A percentile compares a stretch with the other conserved stretches of the same genome.
Conservation (phyloP, 2,888 invertebrate species). For the Ypsolopha scabrella region DNA sequence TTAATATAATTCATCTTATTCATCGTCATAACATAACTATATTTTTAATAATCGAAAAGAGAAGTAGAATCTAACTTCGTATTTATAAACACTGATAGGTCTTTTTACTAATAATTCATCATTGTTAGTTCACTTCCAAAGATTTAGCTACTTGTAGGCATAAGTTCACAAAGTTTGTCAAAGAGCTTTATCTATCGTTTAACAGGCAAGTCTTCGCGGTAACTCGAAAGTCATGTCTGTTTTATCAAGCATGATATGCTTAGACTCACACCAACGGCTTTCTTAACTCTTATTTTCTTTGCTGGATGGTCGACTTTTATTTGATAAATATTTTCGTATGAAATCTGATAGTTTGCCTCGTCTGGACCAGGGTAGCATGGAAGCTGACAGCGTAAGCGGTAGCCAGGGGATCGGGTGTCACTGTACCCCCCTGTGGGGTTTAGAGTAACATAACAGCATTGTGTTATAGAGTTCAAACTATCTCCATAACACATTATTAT, state of each 20-base stretch:
- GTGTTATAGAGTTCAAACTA: not conserved
- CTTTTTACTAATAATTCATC: too few relatives aligned
- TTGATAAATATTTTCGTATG: constrained; percentile 46
- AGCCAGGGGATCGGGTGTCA: constrained; percentile 53
- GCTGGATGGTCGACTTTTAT: constrained; percentile 6
- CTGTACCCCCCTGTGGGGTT: constrained; percentile 41
- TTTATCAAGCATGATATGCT: not conserved
- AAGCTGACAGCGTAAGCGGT: constrained; percentile 47
- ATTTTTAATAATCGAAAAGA: not conserved
- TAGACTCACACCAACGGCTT: not conserved
- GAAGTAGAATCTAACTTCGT: too few relatives aligned
- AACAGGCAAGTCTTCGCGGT: not conserved
- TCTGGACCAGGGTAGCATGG: constrained; percentile 11
- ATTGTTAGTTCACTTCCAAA: too few relatives aligned
- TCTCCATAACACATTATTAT: not conserved
- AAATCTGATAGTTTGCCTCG: constrained; percentile 39
- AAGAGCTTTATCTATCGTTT: too few relatives aligned
- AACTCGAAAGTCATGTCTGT: constrained; percentile 2
- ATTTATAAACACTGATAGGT: too few relatives aligned
- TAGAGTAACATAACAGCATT: not conserved
- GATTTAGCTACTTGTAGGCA: too few relatives aligned
- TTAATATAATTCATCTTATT: too few relatives aligned
- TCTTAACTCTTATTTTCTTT: not conserved
- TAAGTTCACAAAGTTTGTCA: too few relatives aligned
- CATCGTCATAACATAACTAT: too few relatives aligned